These are phyloP conservation scores for Pocillopora meandrina DNA, from an alignment of 92 coral and sea anemone species.

Conservation along the genomic window DNA sequence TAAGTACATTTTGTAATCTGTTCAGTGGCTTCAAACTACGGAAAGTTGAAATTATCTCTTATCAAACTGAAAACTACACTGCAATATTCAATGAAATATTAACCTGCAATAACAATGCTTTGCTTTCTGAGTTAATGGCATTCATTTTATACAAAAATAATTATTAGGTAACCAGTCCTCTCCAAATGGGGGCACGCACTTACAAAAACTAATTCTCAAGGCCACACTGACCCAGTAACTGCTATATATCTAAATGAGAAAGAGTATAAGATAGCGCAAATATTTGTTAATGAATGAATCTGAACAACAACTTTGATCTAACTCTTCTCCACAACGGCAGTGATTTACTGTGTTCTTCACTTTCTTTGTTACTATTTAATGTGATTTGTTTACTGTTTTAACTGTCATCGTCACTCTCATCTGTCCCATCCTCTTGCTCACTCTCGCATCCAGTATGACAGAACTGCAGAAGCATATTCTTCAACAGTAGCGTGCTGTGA, in stretches of 20 bases:
- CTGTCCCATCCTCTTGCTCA: conserved; percentile 25
- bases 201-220: conserved; percentile 20
- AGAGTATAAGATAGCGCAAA: conserved; percentile 35
- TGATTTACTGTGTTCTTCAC: conserved; percentile 9
- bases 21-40: conserved; percentile 8
- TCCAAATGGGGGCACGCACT: conserved; percentile 13
- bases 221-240: conserved; percentile 27
- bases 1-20: conserved; percentile 12
- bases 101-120: too few species aligned
- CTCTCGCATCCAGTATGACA: conserved; percentile 38
- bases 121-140: too few species aligned
- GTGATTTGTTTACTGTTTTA: conserved; percentile 28
- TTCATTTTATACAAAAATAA: conserved; percentile 15
- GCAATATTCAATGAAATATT: too few species aligned
- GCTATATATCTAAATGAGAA: conserved; percentile 28
- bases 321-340: conserved; percentile 42
- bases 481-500: background rate
- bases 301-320: conserved; percentile 28
- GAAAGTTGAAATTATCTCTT: too few species aligned
- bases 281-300: conserved; percentile 43
- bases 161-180: conserved; percentile 9
- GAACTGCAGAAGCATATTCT: conserved; percentile 47
- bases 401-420: conserved; percentile 29
- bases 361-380: conserved; percentile 36
- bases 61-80: too few species aligned